Conservation (phyloP, 23 tunicate species). For the Phallusia fumigata region DNA sequence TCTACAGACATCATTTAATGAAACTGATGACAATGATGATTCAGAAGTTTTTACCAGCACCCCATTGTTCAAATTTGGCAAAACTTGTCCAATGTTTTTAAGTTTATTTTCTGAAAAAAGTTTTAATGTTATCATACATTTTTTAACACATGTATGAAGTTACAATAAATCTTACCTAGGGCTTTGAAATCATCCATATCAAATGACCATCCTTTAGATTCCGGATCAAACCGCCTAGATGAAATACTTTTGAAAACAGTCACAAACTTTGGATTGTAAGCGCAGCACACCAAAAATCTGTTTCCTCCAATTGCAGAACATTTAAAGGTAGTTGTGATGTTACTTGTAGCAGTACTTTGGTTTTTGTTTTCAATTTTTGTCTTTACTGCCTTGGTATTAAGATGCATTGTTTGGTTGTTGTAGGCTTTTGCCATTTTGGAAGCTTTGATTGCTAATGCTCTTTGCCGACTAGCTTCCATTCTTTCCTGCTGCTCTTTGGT, state of each 20-base stretch:
- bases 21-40: slow-evolving; percentile 17
- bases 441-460: slow-evolving; percentile 29
- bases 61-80: slow-evolving; percentile 26
- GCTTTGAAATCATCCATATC: slow-evolving; percentile 10
- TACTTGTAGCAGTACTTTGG: background rate
- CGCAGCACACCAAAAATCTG: slow-evolving; percentile 32
- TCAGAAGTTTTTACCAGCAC: slow-evolving; percentile 27
- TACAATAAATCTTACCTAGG: slow-evolving; percentile 18
- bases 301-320: slow-evolving; percentile 35
- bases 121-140: background rate
- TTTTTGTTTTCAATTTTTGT: background rate
- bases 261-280: slow-evolving; percentile 39
- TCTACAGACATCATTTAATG: slow-evolving; percentile 14
- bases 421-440: background rate
- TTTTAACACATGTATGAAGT: background rate
- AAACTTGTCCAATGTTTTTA: slow-evolving; percentile 17
- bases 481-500: slow-evolving; percentile 38
- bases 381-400: background rate
- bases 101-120: slow-evolving; percentile 26
- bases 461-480: slow-evolving; percentile 52
- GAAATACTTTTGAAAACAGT: slow-evolving; percentile 42
- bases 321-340: background rate
- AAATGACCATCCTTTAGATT: slow-evolving; percentile 41
- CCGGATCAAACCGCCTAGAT: slow-evolving; percentile 48
- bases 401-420: background rate